Conservation (phyloP, 2,888 invertebrate genomes). For the Acronicta leporina region DNA sequence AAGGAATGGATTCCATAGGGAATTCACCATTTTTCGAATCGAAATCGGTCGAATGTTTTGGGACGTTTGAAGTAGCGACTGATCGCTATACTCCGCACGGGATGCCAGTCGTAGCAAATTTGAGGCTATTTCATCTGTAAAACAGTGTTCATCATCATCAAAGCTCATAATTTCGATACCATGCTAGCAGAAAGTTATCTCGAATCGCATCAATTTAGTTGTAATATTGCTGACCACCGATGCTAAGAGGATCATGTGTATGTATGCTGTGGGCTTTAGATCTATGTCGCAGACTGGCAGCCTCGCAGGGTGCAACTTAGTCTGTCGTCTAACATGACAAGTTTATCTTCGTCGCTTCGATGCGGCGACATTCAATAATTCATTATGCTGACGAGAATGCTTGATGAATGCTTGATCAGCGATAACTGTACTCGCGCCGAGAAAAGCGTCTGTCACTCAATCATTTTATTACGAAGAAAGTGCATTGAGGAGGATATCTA, state of each 20-base stretch:
- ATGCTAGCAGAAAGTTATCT: too few species aligned
- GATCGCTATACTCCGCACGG: too few species aligned
- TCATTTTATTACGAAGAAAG: constrained; percentile 13
- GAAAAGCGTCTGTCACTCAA: not conserved
- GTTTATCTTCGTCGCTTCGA: constrained; percentile 29
- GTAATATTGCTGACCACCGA: too few species aligned
- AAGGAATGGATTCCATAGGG: constrained; percentile 69
- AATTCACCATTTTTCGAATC: constrained; percentile 77
- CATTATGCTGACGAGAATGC: constrained; percentile 19
- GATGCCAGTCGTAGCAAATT: too few species aligned
- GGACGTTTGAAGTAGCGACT: too few species aligned
- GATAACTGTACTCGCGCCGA: constrained; percentile 8
- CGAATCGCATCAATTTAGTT: too few species aligned
- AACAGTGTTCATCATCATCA: too few species aligned
- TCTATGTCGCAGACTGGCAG: not conserved
- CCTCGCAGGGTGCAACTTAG: not conserved
- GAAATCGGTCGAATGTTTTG: too few species aligned
- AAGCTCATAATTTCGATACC: too few species aligned
- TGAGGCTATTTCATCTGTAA: too few species aligned
- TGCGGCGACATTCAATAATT: constrained; percentile 33
- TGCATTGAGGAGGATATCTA: not conserved
- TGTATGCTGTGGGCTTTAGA: too few species aligned
- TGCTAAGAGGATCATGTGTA: too few species aligned
- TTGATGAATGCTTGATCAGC: constrained; percentile 22
- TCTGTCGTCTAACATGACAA: constrained; percentile 25